Evolutionary conservation across 2,888 invertebrate genomes (phyloP).

Genomic region (Patella ulyssiponensis): DNA sequence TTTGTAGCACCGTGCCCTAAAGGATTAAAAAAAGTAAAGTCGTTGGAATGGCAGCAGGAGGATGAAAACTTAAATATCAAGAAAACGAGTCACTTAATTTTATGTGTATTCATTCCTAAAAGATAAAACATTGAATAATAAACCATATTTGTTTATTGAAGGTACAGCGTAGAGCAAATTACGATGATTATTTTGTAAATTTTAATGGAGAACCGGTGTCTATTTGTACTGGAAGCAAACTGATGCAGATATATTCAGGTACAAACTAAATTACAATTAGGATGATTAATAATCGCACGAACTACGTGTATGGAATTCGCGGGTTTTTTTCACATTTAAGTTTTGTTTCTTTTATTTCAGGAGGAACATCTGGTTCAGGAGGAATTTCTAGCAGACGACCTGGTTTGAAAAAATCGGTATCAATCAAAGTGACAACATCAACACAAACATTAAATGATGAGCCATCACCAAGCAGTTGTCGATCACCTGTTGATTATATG

Average conservation of each 20-base stretch:
- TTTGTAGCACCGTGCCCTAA: no score
- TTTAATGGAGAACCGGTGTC: constrained; percentile 48
- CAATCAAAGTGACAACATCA: constrained; percentile 1
- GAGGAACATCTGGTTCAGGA: neutral
- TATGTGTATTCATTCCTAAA: constrained; percentile 4
- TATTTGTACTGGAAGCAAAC: constrained; percentile 27
- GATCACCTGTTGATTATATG: neutral
- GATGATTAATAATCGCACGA: no score
- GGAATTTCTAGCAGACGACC: neutral
- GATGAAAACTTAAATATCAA: no score
- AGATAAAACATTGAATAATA: constrained; percentile 18
- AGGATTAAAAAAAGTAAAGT: no score
- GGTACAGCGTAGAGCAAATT: constrained; percentile 45
- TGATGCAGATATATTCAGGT: constrained; percentile 25
- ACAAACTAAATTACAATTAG: neutral
- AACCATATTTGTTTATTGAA: constrained; percentile 16
- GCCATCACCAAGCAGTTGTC: neutral
- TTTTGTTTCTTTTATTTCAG: no score
- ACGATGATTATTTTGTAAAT: constrained; percentile 42
- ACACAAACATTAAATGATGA: neutral
- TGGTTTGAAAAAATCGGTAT: neutral
- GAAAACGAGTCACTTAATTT: no score
- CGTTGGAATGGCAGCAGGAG: no score
- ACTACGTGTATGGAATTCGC: no score
- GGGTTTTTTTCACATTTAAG: no score